phyloP scores from a whole-genome alignment of 2,888 invertebrate species.

The Lamellibrachia columna region DNA sequence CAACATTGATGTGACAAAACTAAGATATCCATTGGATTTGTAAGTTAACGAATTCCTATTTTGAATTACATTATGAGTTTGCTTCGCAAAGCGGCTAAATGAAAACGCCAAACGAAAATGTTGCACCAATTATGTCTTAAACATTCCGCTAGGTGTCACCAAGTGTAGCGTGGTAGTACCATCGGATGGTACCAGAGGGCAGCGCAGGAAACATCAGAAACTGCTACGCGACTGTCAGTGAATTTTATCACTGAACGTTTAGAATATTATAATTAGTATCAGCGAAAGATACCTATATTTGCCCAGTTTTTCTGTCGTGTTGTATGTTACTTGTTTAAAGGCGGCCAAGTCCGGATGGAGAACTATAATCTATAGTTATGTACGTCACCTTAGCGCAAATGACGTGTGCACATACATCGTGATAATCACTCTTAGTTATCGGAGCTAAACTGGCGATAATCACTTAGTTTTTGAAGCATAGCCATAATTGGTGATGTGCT shows the following conservation, averaged over 20 bases:
- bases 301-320: neutral
- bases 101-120: too few relatives aligned
- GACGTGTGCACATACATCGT: too few relatives aligned
- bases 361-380: neutral
- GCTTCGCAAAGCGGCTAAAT: too few relatives aligned
- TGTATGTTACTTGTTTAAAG: neutral
- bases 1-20: too few relatives aligned
- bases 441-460: neutral
- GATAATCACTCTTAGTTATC: too few relatives aligned
- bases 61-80: too few relatives aligned
- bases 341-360: neutral
- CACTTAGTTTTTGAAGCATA: neutral
- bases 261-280: neutral
- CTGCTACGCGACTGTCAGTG: neutral
- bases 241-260: neutral
- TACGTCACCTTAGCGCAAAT: neutral
- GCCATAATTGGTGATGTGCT: neutral
- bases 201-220: neutral
- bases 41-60: too few relatives aligned
- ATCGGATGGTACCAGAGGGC: neutral
- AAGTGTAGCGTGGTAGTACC: neutral
- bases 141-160: conserved; percentile 3
- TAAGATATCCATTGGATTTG: too few relatives aligned
- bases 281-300: neutral
- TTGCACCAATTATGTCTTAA: neutral